These are phyloP conservation scores for Lasioglossum figueresi DNA, from an alignment of 2,888 invertebrate genomes.

Conservation along the genomic window DNA sequence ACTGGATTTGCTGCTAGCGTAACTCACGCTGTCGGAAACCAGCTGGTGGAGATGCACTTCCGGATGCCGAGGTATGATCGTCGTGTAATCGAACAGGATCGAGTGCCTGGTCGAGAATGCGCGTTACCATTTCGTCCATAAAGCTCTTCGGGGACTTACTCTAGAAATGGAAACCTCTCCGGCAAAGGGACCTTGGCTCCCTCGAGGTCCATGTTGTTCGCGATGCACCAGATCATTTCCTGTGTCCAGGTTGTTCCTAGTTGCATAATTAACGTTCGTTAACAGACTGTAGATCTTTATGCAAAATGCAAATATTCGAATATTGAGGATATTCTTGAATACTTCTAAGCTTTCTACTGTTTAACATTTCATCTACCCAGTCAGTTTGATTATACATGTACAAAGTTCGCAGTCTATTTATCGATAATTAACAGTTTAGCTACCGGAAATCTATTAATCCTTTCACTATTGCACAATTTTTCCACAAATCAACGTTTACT, in stretches of 20 bases:
- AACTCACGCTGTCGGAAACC: constrained; percentile 74
- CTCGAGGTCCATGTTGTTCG: constrained; percentile 91
- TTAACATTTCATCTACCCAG: neutral
- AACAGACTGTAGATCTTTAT: neutral
- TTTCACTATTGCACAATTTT: neutral
- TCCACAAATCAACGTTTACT: neutral
- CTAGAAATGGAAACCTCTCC: constrained; percentile 85
- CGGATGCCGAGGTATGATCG: constrained; percentile 13
- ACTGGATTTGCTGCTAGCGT: constrained; percentile 83
- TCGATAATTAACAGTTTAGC: neutral
- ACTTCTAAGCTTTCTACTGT: neutral
- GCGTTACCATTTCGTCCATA: neutral
- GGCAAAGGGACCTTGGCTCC: constrained; percentile 87
- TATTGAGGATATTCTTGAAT: too few relatives aligned
- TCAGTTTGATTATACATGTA: neutral
- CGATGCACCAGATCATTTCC: constrained; percentile 95
- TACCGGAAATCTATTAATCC: neutral
- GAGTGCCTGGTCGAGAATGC: constrained; percentile 22
- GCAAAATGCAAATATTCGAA: neutral
- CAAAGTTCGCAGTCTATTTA: neutral
- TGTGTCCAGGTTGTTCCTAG: constrained; percentile 93
- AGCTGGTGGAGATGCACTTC: constrained; percentile 41
- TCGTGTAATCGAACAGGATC: constrained; percentile 36
- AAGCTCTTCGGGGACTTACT: constrained; percentile 68
- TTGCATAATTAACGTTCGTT: neutral